Percentiles rank a stretch among this genome's conserved stretches.
phyloP scores from a whole-genome alignment of 2,113 vertebrate genomes.

The Tyrannus savana region DNA sequence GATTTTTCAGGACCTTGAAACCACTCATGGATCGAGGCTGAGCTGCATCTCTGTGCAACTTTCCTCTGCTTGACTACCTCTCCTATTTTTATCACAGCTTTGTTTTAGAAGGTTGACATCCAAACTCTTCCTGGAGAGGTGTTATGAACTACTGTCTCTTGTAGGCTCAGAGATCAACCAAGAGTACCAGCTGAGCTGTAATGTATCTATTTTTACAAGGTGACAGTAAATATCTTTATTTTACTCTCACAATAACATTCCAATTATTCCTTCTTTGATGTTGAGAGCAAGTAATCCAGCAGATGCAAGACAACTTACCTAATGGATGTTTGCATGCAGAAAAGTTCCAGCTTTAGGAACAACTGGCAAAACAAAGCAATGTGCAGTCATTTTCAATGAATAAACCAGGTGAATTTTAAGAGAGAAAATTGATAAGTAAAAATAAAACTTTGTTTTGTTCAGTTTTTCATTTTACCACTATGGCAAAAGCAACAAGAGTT shows the following conservation, averaged over 20 bases:
- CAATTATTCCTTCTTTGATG: not conserved
- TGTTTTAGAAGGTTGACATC: not conserved
- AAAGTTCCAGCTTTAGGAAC: not conserved
- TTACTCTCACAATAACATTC: not conserved
- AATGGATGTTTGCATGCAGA: not conserved
- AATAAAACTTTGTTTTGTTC: not conserved
- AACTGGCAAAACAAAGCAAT: not conserved
- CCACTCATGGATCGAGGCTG: not conserved
- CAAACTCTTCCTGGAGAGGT: not conserved
- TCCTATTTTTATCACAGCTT: not conserved
- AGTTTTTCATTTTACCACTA: not conserved
- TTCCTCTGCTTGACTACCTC: not conserved
- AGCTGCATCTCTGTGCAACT: not conserved
- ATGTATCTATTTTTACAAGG: fast-evolving
- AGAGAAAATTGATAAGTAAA: not conserved
- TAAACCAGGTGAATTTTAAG: not conserved
- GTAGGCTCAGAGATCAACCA: not conserved
- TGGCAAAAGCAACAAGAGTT: not conserved
- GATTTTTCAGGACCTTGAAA: not conserved
- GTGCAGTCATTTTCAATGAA: not conserved
- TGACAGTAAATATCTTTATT: not conserved
- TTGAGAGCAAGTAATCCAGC: not conserved
- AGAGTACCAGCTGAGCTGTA: not conserved
- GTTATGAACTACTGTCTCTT: not conserved
- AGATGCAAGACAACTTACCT: not conserved